Percentiles rank a stretch among this genome's conserved stretches.
phyloP scores from a whole-genome alignment of 2,113 vertebrate genomes.

The Corythaixoides concolor region DNA sequence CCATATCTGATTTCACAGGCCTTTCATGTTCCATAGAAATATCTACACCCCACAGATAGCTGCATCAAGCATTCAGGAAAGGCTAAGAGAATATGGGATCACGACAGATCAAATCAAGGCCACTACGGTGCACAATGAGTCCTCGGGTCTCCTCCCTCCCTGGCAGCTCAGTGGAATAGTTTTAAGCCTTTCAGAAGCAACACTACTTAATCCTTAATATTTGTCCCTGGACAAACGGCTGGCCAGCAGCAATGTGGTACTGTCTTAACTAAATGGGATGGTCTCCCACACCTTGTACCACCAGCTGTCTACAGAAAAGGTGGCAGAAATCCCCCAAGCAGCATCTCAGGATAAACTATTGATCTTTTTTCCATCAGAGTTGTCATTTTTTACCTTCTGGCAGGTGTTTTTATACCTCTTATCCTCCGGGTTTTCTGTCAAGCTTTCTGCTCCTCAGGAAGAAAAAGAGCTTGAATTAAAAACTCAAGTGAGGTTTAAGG shows the following conservation, averaged over 20 bases:
- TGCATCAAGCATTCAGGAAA: background rate
- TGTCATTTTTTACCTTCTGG: background rate
- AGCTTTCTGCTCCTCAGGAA: background rate
- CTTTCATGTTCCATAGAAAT: constrained; percentile 48
- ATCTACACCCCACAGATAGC: background rate
- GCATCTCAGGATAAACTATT: background rate
- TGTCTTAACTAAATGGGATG: background rate
- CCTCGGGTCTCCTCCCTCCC: background rate
- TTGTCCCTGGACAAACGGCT: background rate
- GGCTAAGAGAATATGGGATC: background rate
- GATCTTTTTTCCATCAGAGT: background rate
- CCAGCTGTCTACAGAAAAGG: background rate
- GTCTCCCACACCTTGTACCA: background rate
- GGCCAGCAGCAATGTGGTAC: background rate
- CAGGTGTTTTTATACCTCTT: background rate
- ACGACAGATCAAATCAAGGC: background rate
- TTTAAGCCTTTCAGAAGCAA: background rate
- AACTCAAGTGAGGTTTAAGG: background rate
- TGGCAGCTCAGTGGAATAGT: background rate
- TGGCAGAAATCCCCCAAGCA: background rate
- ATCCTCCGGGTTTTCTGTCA: background rate
- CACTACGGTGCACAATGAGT: background rate
- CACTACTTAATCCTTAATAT: background rate
- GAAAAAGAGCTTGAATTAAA: background rate
- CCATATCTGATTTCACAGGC: constrained; percentile 47